Evolutionary conservation across 2,797 vertebrate species (phyloP), one percentile per base, ranked within the genome.

Genomic region (Intellagama lesueurii): DNA sequence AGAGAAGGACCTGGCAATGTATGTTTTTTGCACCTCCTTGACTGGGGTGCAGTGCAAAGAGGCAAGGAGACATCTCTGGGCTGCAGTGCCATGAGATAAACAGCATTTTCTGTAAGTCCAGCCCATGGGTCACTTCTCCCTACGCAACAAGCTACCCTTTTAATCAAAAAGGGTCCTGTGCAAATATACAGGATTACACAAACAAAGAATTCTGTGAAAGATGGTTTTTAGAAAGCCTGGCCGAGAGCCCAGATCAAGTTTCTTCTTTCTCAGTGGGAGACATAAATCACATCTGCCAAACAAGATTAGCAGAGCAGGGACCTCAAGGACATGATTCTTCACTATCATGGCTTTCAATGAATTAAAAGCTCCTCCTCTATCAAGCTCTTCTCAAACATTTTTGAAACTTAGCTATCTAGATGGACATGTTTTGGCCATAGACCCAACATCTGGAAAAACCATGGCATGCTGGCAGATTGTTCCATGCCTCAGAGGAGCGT

Each of bases 191-290:
- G 77, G 47, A 76, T 2, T 80, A 28, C 85, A 49, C 28, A 76
- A 92, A 86, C 22, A 81, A 91, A 78, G 5, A 0, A 30, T 85
- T 93, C 85, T 90, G 19, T 26, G 56, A 81, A 89, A 44, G 32
- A 9, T 0, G 32, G 24, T 86, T 90, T 89, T 89, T 86, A 76
- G 83, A 91, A 92, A 91, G 78, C 91, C 85, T 78, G 87, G 81
- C 56, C 72, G 84, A 8, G 0, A 24, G 68, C 78, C 86, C 30
- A 17, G 19, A 5, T 16, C 40, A 72, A 79, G 83, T 80, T 73
- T 47, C 64, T 80, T 81, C 52, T 16, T 76, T 73, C 44, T 40
- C 73, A 30, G 17, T 52, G 72, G 6, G 35, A 89, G 9, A 2
- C 16, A 22, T 56, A 70, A 30, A 52, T 69, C 30, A 83, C 56